Evolutionary conservation across 2,888 invertebrate genomes (phyloP), one percentile per base, ranked within the genome.

Genomic region (Augiades crinisus): DNA sequence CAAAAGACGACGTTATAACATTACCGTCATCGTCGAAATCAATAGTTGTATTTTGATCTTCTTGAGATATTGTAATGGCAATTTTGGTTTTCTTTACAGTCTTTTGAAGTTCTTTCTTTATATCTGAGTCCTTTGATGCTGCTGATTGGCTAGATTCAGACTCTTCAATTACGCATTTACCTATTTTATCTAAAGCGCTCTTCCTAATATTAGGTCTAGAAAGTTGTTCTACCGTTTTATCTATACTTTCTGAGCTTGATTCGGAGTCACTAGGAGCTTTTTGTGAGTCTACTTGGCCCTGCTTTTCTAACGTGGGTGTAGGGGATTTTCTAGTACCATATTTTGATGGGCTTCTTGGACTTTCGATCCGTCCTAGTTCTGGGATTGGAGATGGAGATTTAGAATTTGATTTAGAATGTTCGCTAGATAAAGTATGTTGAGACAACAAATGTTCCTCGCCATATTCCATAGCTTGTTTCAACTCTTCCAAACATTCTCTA

Each of bases 241-340:
- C 81, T 53, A 88, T 78, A 59, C 90, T 90, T 66, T 91, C 91
- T 2, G 91, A 91, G 58, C 92, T 92, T 1, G 87, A 92, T 21
- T 92, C 92, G 1, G 92, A 89, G 76, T 92, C 92, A 13, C 92
- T 89, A 1, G 92, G 92, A 47, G 81, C 88, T 65, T 80, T 90
- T 59, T 77, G 82, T 0, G 90, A 90, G 68, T 90, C 90, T 8
- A 90, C 90, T 61, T 80, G 90, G 1, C 91, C 91, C 72, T 92
- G 92, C 63, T 92, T 92, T 68, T 92, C 92, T 55, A 92, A 75
- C 7, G 92, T 92, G 0, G 92, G 92, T 0, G 92, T 92, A 10
- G 92, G 90, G 7, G 90, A 88, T 63, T 85, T 90, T 57, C 80
- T 77, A 2, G 77, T 56, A 0, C 78, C 75, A 59, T 72, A 82